Evolutionary conservation across 1,140 invertebrate species (phyloP).

Genomic region (Aleiodes sp.): DNA sequence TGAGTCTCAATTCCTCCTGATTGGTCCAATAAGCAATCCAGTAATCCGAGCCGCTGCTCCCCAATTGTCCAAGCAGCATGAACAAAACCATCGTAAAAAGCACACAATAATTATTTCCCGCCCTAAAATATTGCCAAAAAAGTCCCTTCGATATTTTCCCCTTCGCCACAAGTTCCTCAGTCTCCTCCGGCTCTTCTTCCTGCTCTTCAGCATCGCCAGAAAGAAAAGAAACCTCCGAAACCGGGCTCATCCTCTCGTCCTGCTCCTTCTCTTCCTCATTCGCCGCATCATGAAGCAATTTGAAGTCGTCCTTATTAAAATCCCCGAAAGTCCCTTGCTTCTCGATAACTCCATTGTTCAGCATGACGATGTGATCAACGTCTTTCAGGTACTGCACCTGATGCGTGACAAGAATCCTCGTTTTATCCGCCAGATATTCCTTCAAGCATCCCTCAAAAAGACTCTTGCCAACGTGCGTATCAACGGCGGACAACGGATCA

Average conservation of each 20-base stretch:
- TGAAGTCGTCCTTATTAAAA: conserved; percentile 26
- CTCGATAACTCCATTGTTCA: conserved; percentile 73
- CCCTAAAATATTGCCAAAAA: conserved; percentile 67
- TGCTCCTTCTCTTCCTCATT: background rate
- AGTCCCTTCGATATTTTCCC: conserved; percentile 67
- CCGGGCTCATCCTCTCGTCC: background rate
- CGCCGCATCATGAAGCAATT: background rate
- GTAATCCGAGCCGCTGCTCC: conserved; percentile 69
- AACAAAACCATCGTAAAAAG: conserved; percentile 59
- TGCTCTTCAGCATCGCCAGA: conserved; percentile 37
- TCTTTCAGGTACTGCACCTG: conserved; percentile 81
- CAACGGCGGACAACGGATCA: conserved; percentile 70
- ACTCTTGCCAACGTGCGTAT: conserved; percentile 65
- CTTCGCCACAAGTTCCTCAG: conserved; percentile 69
- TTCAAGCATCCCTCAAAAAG: conserved; percentile 53
- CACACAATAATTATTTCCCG: conserved; percentile 66
- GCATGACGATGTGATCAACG: conserved; percentile 74
- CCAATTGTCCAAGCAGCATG: conserved; percentile 63
- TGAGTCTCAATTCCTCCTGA: conserved; percentile 47
- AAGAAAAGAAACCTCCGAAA: background rate
- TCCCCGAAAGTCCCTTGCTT: conserved; percentile 28
- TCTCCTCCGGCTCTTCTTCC: conserved; percentile 63
- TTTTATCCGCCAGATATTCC: conserved; percentile 65
- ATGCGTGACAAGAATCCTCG: conserved; percentile 80
- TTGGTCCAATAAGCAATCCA: conserved; percentile 71